Conservation (phyloP, 2,888 invertebrate genomes). For the Coremacera marginata region DNA sequence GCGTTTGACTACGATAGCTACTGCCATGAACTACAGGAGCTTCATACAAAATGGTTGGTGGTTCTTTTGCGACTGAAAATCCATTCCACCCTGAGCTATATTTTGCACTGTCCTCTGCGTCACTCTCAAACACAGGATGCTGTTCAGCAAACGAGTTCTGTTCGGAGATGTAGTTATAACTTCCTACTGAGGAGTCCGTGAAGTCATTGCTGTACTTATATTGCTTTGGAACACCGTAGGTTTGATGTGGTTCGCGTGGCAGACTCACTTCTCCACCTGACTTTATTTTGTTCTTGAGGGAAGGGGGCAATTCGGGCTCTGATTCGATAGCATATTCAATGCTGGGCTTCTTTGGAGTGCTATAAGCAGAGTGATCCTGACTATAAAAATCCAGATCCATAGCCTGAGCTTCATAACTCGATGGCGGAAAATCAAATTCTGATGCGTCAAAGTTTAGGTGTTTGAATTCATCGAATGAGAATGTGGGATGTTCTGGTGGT, state of each 20-base stretch:
- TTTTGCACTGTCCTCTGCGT: not conserved
- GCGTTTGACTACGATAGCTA: not conserved
- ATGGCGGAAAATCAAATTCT: slow-evolving; percentile 59
- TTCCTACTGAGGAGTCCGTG: slow-evolving; percentile 2
- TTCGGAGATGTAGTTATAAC: not conserved
- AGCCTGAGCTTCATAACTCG: slow-evolving; percentile 61
- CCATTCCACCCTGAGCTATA: not conserved
- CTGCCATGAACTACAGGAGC: not conserved
- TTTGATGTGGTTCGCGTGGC: slow-evolving; percentile 50
- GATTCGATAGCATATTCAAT: slow-evolving; percentile 51
- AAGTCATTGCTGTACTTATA: slow-evolving; percentile 15
- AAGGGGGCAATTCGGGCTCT: slow-evolving; percentile 40
- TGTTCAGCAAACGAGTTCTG: not conserved
- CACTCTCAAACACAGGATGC: slow-evolving; percentile 26
- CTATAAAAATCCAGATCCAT: slow-evolving; percentile 65
- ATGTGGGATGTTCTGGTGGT: slow-evolving; percentile 40
- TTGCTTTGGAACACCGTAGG: slow-evolving; percentile 54
- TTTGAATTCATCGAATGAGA: slow-evolving; percentile 57
- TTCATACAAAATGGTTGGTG: slow-evolving; percentile 12
- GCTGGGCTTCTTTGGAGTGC: slow-evolving; percentile 55
- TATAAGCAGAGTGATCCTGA: slow-evolving; percentile 50
- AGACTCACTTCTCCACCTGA: slow-evolving; percentile 21
- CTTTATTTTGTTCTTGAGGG: slow-evolving; percentile 46
- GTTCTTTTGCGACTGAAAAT: slow-evolving; percentile 17
- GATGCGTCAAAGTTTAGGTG: slow-evolving; percentile 57